Percentiles rank a stretch among this genome's conserved stretches.
These are phyloP conservation scores for Babyrousa celebensis DNA, from an alignment of 2,797 vertebrate species.

Conservation along the genomic window DNA sequence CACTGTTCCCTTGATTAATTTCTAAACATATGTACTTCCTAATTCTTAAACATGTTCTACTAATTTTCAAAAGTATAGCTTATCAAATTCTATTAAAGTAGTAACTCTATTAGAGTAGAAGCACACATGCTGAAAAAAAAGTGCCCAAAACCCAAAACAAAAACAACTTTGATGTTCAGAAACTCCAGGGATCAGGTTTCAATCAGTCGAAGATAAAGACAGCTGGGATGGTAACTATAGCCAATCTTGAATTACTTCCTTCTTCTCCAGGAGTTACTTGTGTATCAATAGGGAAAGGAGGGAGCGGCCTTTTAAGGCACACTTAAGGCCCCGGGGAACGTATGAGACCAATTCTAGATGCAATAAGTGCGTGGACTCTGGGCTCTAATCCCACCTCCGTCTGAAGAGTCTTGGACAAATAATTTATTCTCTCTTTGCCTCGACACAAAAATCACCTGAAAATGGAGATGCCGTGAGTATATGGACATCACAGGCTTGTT, in stretches of 20 bases:
- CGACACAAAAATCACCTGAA: constrained; percentile 43
- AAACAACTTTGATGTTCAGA: constrained; percentile 7
- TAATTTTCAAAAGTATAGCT: not conserved
- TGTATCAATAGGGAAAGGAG: not conserved
- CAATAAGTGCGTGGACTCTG: not conserved
- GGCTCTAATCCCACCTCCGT: not conserved
- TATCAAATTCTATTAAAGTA: not conserved
- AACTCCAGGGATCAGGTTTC: not conserved
- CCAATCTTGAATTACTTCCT: not conserved
- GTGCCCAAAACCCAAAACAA: not conserved
- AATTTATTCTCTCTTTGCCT: not conserved
- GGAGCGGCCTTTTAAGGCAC: not conserved
- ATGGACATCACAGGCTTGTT: not conserved
- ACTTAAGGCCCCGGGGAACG: not conserved
- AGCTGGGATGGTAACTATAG: not conserved
- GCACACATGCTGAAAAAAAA: not conserved
- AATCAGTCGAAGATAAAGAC: not conserved
- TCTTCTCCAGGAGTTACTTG: not conserved
- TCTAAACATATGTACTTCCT: constrained; percentile 2
- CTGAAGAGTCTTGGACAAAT: not conserved
- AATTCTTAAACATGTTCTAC: not conserved
- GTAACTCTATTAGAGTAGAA: not conserved
- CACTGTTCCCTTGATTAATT: constrained; percentile 11
- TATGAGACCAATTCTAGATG: not conserved
- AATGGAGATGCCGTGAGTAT: not conserved